Evolutionary conservation across 2,113 vertebrate species (phyloP).

Genomic region (Gadus chalcogrammus): DNA sequence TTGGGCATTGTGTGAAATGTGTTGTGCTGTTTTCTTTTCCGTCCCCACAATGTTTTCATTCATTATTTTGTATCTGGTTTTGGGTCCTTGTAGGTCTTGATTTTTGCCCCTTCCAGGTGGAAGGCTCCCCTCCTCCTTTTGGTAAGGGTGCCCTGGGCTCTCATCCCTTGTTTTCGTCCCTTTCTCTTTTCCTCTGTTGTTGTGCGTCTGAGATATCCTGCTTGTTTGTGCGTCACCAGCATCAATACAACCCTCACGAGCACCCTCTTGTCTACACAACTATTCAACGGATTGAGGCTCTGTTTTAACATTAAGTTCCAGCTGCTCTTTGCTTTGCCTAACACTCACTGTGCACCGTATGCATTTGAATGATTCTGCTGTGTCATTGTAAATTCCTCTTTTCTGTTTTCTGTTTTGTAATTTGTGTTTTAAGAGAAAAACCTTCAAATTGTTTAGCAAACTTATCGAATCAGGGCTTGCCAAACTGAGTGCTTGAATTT

Average conservation of each 20-base stretch:
- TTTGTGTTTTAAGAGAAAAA: constrained; percentile 10
- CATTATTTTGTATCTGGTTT: constrained; percentile 93
- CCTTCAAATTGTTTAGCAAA: not conserved
- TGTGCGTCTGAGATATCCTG: constrained; percentile 42
- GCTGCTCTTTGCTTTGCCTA: constrained; percentile 34
- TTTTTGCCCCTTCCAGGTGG: constrained; percentile 99
- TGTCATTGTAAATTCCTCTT: constrained; percentile 17
- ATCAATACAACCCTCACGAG: constrained; percentile 24
- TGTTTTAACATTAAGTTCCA: constrained; percentile 40
- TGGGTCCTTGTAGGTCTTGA: constrained; percentile 99
- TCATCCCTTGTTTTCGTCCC: constrained; percentile 78
- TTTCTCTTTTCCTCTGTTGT: constrained; percentile 55
- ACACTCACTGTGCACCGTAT: constrained; percentile 34
- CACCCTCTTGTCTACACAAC: constrained; percentile 1
- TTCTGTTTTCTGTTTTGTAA: constrained; percentile 31
- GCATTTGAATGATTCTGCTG: constrained; percentile 27
- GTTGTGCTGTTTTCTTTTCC: constrained; percentile 59
- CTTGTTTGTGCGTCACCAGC: constrained; percentile 49
- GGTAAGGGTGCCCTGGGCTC: constrained; percentile 89
- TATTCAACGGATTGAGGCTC: constrained; percentile 34
- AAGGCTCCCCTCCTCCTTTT: constrained; percentile 95
- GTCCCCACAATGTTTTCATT: constrained; percentile 76
- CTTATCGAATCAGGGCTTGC: constrained; percentile 2
- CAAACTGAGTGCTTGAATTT: constrained; percentile 19
- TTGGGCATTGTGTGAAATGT: constrained; percentile 53